Percentiles rank a stretch among this genome's conserved stretches.
These are phyloP conservation scores for Aspidiotus destructor DNA, from an alignment of 2,888 invertebrate genomes.

Conservation along the genomic window DNA sequence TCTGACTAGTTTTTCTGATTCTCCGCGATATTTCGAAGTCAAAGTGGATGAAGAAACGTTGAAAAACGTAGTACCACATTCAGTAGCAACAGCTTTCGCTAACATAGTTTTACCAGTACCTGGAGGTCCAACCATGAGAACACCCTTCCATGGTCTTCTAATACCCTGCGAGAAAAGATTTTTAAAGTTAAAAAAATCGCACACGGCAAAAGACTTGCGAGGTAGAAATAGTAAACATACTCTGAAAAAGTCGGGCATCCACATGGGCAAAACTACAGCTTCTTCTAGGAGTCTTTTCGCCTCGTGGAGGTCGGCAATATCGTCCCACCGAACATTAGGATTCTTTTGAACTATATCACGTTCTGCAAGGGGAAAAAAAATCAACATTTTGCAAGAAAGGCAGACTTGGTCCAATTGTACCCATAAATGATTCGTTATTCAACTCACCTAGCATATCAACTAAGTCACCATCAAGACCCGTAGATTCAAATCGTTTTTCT, in stretches of 20 bases:
- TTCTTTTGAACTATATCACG: slow-evolving; percentile 94
- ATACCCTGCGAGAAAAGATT: slow-evolving; percentile 56
- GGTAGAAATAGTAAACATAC: slow-evolving; percentile 43
- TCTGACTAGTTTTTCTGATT: slow-evolving; percentile 94
- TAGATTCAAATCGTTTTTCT: slow-evolving; percentile 76
- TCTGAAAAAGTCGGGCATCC: slow-evolving; percentile 97
- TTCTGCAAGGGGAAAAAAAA: slow-evolving; percentile 46
- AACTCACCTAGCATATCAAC: slow-evolving; percentile 75
- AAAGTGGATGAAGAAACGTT: slow-evolving; percentile 94
- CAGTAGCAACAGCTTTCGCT: slow-evolving; percentile 95
- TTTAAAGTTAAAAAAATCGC: no score
- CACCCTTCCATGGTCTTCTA: slow-evolving; percentile 92
- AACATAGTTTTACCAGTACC: slow-evolving; percentile 93
- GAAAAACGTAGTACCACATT: slow-evolving; percentile 95
- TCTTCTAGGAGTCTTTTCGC: slow-evolving; percentile 87
- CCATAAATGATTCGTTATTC: not conserved
- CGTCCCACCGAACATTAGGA: slow-evolving; percentile 91
- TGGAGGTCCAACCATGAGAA: slow-evolving; percentile 87
- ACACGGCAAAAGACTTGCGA: not conserved
- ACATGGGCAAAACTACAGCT: slow-evolving; percentile 92
- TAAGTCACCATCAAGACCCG: slow-evolving; percentile 76
- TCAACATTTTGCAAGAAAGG: not conserved
- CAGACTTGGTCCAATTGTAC: not conserved
- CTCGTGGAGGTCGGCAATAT: slow-evolving; percentile 80
- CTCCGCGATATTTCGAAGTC: slow-evolving; percentile 98